Conservation (phyloP, 2,888 invertebrate genomes). For the Eueremaeus valkanovi region DNA sequence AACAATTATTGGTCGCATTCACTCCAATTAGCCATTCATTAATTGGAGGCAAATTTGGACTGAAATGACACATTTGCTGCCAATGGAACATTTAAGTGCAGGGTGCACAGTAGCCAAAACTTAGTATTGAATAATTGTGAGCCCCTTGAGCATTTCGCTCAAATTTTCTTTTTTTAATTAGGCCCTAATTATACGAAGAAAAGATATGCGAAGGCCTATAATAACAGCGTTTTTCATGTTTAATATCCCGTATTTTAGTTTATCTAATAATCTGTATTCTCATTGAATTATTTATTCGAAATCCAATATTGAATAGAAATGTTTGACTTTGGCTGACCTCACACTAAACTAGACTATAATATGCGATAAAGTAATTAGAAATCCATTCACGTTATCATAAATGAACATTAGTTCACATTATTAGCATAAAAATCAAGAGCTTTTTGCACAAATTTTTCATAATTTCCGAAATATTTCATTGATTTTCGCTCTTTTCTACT, state of each 20-base stretch:
- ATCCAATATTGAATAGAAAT: background rate
- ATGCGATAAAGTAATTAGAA: background rate
- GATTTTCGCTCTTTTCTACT: background rate
- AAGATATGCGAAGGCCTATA: too few relatives aligned
- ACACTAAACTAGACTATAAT: background rate
- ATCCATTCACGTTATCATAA: slow-evolving; percentile 14
- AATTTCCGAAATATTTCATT: slow-evolving; percentile 12
- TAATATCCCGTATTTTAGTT: background rate
- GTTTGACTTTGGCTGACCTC: slow-evolving; percentile 16
- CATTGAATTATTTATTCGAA: slow-evolving; percentile 23
- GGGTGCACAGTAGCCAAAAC: too few relatives aligned
- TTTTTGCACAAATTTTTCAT: background rate
- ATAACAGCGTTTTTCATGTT: too few relatives aligned
- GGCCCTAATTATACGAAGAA: too few relatives aligned
- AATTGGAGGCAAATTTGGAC: too few relatives aligned
- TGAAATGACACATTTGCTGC: too few relatives aligned
- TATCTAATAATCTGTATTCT: background rate
- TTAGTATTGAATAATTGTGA: too few relatives aligned
- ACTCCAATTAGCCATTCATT: too few relatives aligned
- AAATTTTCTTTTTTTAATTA: too few relatives aligned
- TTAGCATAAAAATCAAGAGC: slow-evolving; percentile 22
- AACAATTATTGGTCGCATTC: too few relatives aligned
- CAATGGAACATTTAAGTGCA: too few relatives aligned
- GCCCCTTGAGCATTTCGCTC: too few relatives aligned
- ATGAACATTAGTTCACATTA: slow-evolving; percentile 3